Conservation (phyloP, 2,113 vertebrate genomes). For the Geococcyx californianus region DNA sequence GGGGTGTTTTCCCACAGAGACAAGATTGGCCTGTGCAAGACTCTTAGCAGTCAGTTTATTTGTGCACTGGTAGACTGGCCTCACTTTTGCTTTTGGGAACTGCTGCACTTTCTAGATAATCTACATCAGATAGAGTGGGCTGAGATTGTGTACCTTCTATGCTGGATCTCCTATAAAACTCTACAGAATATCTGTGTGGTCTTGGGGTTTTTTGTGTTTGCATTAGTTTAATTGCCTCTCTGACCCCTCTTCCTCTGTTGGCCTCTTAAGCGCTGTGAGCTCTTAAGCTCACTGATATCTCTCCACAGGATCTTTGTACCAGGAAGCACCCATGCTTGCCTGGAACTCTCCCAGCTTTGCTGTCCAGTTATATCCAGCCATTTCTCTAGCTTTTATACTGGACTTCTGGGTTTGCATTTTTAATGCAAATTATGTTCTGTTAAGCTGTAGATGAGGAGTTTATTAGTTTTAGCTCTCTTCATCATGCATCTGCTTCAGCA, state of each 20-base stretch:
- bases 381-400: neutral
- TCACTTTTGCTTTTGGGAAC: neutral
- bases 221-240: slow-evolving; percentile 61
- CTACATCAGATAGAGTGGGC: neutral
- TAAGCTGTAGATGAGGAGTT: slow-evolving; percentile 14
- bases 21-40: neutral
- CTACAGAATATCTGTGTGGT: slow-evolving; percentile 48
- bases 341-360: neutral
- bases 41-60: neutral
- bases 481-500: neutral
- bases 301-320: slow-evolving; percentile 39
- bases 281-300: slow-evolving; percentile 35
- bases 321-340: neutral
- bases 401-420: neutral
- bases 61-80: neutral
- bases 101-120: neutral
- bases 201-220: slow-evolving; percentile 53
- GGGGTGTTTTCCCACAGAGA: neutral
- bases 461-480: slow-evolving; percentile 5
- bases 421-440: neutral
- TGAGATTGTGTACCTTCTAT: neutral
- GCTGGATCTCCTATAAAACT: neutral
- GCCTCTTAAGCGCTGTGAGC: slow-evolving; percentile 40
- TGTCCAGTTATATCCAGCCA: neutral
- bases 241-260: slow-evolving; percentile 61